A percentile compares a stretch with the other conserved stretches of the same genome.
These are phyloP conservation scores for Hylaeus anthracinus DNA, from an alignment of 1,140 invertebrate species.

Conservation along the genomic window DNA sequence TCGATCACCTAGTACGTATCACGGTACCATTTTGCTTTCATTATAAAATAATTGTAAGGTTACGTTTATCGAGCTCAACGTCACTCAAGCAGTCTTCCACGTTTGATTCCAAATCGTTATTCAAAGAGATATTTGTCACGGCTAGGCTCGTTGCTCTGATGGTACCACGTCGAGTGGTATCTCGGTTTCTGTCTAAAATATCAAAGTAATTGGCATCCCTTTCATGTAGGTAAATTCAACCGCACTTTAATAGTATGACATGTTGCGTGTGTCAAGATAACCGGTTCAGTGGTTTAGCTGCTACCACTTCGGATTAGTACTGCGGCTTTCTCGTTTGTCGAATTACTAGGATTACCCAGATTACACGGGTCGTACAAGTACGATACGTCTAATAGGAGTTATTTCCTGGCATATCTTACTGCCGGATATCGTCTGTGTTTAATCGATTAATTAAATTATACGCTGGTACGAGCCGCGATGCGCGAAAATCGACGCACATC, in stretches of 20 bases:
- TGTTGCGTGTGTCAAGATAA: constrained; percentile 52
- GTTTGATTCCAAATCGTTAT: not conserved
- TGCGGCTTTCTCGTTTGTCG: constrained; percentile 48
- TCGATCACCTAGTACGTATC: too few relatives aligned
- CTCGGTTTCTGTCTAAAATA: constrained; percentile 23
- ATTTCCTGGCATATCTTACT: constrained; percentile 45
- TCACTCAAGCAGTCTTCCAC: too few relatives aligned
- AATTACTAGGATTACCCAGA: constrained; percentile 47
- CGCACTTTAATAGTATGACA: constrained; percentile 49
- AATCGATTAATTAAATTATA: constrained; percentile 48
- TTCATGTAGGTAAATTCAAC: constrained; percentile 41
- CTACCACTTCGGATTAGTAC: constrained; percentile 51
- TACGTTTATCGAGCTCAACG: too few relatives aligned
- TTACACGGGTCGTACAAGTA: constrained; percentile 50
- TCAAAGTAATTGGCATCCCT: constrained; percentile 46
- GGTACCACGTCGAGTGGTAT: constrained; percentile 1
- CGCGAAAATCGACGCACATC: not conserved
- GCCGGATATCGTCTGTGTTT: constrained; percentile 22
- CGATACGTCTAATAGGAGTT: constrained; percentile 51
- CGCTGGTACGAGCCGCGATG: not conserved
- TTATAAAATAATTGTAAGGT: too few relatives aligned
- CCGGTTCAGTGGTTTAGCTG: constrained; percentile 48
- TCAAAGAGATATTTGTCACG: constrained; percentile 9
- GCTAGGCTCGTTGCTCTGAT: not conserved
- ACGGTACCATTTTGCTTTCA: too few relatives aligned